Percentiles rank a stretch among this genome's conserved stretches.
These are phyloP conservation scores for Megaceryle torquata DNA, from an alignment of 2,113 vertebrate species.

Conservation along the genomic window DNA sequence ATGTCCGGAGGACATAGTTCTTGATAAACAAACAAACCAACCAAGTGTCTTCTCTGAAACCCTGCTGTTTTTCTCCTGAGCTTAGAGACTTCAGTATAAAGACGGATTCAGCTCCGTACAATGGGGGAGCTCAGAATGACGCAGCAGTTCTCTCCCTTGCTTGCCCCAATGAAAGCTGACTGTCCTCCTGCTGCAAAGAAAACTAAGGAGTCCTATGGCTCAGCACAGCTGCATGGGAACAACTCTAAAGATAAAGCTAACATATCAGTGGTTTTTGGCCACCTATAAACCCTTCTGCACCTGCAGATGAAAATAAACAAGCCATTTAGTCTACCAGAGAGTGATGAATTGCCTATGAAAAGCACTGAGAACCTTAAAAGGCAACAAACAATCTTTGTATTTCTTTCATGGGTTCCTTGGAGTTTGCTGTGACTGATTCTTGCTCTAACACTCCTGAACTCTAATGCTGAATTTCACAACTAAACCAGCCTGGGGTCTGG, in stretches of 20 bases:
- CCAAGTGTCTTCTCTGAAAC: conserved; percentile 4
- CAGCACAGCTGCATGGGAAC: conserved; percentile 1
- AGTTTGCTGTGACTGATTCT: neutral
- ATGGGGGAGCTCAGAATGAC: neutral
- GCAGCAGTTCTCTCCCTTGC: neutral
- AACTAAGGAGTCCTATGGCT: neutral
- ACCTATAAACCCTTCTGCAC: neutral
- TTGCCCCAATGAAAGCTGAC: neutral
- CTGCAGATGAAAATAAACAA: conserved; percentile 23
- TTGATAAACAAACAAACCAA: conserved; percentile 33
- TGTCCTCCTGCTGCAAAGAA: neutral
- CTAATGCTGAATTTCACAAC: neutral
- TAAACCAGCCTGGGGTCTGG: neutral
- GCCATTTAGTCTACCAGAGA: neutral
- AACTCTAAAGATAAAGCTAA: conserved; percentile 28
- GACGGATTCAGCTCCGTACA: neutral
- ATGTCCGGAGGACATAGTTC: conserved; percentile 14
- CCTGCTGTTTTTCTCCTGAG: conserved; percentile 16
- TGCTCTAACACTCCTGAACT: neutral
- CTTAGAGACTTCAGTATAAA: neutral
- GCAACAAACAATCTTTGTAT: neutral
- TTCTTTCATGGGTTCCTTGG: neutral
- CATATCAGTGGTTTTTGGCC: neutral
- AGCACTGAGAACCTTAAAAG: neutral
- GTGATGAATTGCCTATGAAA: neutral